Base-by-base conservation (phyloP, 2,888 invertebrate genomes). In the Girardia tigrina region DNA sequence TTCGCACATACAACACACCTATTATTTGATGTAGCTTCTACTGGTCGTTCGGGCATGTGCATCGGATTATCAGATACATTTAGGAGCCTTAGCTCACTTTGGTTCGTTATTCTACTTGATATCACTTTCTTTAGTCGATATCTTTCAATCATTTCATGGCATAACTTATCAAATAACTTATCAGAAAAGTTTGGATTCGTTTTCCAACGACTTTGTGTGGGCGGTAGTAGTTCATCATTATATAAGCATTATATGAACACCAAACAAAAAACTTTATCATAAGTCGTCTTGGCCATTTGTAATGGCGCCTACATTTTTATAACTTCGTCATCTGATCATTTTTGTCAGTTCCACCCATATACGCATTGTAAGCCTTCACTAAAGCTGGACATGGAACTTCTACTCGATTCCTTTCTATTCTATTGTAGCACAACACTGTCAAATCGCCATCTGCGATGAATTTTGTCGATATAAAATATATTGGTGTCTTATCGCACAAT, bases 261-360 rank as follows among this genome's bases (percentile, higher is more conserved):
- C 76, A 26, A 75, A 78, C 42, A 70, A 78, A 78, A 29, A 78
- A 77, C 70, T 76, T 78, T 74, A 78, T 76, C 23, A 76, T 20
- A 27, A 78, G 70, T 29, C 78, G 26, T 23, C 78, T 26, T 69
- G 77, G 77, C 77, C 78, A 78, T 28, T 76, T 72, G 70, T 78
- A 78, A 73, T 77, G 77, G 12, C 69, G n/a, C n/a, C 76, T 28
- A 16, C 74, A 76, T 26, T 29, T 26, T 27, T 76, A 36, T 12
- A 78, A 42, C n/a, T 28, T 70, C 14, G 75, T 72, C 56, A 77
- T 75, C 36, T 78, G 77, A 28, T 78, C 75, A 73, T 78, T 78
- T 42, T 77, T 74, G 42, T 78, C 77, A 16, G 42, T 42, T 16
- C 78, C 78, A 14, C 78, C 78, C 78, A 78, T 78, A 75, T 28